Conservation (phyloP, 2,797 vertebrate species). For the Phrynocephalus vlangalii region DNA sequence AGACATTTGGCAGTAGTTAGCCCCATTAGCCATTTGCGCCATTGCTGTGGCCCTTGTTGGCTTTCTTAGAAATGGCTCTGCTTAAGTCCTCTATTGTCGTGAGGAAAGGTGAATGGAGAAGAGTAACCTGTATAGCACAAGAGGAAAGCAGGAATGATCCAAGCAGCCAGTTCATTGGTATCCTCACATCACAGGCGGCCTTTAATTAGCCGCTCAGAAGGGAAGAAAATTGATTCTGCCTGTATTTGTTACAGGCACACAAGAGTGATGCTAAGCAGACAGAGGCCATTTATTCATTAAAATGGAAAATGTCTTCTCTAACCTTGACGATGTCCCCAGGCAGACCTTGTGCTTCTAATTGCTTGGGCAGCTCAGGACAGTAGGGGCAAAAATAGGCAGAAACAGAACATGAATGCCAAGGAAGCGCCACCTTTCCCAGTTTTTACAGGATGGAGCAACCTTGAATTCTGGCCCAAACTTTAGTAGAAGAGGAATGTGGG, state of each 20-base stretch:
- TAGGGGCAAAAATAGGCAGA: constrained; percentile 8
- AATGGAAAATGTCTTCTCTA: constrained; percentile 70
- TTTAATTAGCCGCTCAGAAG: constrained; percentile 72
- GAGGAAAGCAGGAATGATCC: constrained; percentile 58
- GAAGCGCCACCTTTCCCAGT: constrained; percentile 28
- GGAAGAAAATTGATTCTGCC: constrained; percentile 74
- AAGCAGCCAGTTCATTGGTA: constrained; percentile 64
- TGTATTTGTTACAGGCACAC: constrained; percentile 72
- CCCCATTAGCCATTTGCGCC: not conserved
- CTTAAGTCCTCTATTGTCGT: constrained; percentile 21
- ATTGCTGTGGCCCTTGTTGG: not conserved
- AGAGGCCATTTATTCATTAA: constrained; percentile 57
- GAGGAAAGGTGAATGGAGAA: not conserved
- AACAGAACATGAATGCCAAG: constrained; percentile 2
- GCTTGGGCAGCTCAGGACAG: constrained; percentile 36
- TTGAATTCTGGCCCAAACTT: not conserved
- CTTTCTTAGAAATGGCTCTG: constrained; percentile 31
- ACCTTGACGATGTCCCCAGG: constrained; percentile 64
- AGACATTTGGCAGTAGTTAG: not conserved
- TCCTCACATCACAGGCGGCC: constrained; percentile 62
- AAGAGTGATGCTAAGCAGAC: constrained; percentile 69
- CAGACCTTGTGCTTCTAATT: constrained; percentile 22
- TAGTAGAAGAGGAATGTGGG: not conserved
- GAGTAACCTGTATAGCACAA: constrained; percentile 12
- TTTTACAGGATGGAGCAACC: not conserved